phyloP scores from a whole-genome alignment of 2,888 invertebrate species.

The Yponomeuta sedellus region DNA sequence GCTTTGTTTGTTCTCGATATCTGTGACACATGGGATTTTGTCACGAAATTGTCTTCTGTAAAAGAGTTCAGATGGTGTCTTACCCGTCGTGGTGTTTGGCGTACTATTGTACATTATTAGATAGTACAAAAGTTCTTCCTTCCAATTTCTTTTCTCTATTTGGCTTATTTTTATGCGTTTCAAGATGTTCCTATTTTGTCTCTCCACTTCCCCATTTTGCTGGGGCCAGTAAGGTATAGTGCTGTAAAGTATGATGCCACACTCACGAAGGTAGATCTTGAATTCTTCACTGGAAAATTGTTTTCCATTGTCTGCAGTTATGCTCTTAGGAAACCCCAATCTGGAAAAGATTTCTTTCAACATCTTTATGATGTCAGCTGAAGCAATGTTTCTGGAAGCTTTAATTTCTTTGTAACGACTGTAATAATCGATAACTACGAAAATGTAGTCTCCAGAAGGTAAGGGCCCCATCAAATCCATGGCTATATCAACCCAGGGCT shows the following conservation, averaged over 20 bases:
- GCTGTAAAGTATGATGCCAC: constrained; percentile 21
- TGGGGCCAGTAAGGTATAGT: constrained; percentile 20
- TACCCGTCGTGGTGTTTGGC: constrained; percentile 15
- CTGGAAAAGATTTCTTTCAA: constrained; percentile 20
- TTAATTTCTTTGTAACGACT: constrained; percentile 18
- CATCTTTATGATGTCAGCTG: constrained; percentile 6
- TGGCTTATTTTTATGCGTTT: constrained; percentile 25
- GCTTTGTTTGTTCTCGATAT: neutral
- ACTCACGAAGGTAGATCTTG: constrained; percentile 21
- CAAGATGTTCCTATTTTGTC: constrained; percentile 19
- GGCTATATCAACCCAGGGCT: constrained; percentile 18
- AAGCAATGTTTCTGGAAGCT: constrained; percentile 7
- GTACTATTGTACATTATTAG: constrained; percentile 21
- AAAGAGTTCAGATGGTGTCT: constrained; percentile 15
- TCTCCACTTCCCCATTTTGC: constrained; percentile 21
- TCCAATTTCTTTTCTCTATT: constrained; percentile 20
- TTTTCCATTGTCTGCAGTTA: constrained; percentile 27
- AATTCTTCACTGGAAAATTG: constrained; percentile 28
- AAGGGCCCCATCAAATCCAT: constrained; percentile 19
- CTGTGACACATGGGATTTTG: constrained; percentile 15
- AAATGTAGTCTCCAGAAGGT: constrained; percentile 14
- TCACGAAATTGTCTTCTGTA: constrained; percentile 15
- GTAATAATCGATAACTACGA: constrained; percentile 18
- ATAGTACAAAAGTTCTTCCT: constrained; percentile 20
- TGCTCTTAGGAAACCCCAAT: constrained; percentile 22